These are phyloP conservation scores for Hippocampus guttulatus DNA, from an alignment of 2,113 vertebrate genomes.

Conservation along the genomic window DNA sequence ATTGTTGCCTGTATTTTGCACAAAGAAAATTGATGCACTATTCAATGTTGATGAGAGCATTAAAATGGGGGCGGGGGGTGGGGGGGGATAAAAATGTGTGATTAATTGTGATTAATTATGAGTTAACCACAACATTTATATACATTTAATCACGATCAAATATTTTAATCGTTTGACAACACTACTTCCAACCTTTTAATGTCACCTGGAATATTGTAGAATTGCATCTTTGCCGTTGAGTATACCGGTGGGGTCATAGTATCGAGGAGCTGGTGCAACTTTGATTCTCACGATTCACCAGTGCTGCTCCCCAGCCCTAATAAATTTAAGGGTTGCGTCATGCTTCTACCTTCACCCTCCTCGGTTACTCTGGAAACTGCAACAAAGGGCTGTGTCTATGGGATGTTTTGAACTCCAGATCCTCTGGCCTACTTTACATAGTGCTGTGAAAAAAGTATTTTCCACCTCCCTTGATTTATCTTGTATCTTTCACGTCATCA, in stretches of 20 bases:
- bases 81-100: no score
- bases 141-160: no score
- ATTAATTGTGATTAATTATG: no score
- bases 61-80: no score
- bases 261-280: not conserved
- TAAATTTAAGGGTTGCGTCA: not conserved
- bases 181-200: not conserved
- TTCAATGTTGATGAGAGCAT: no score
- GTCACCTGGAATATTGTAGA: no score
- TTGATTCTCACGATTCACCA: not conserved
- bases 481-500: no score
- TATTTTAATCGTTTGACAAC: no score
- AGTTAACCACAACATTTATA: no score
- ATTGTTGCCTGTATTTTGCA: no score
- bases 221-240: not conserved
- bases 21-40: no score
- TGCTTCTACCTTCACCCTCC: constrained; percentile 20
- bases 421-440: constrained; percentile 35
- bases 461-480: not conserved
- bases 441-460: not conserved
- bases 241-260: not conserved
- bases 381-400: constrained; percentile 50
- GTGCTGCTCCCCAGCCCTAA: not conserved
- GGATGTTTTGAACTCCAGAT: constrained; percentile 54
- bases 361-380: constrained; percentile 53